phyloP scores from a whole-genome alignment of 2,797 vertebrate species.

The Phoeniculus purpureus region DNA sequence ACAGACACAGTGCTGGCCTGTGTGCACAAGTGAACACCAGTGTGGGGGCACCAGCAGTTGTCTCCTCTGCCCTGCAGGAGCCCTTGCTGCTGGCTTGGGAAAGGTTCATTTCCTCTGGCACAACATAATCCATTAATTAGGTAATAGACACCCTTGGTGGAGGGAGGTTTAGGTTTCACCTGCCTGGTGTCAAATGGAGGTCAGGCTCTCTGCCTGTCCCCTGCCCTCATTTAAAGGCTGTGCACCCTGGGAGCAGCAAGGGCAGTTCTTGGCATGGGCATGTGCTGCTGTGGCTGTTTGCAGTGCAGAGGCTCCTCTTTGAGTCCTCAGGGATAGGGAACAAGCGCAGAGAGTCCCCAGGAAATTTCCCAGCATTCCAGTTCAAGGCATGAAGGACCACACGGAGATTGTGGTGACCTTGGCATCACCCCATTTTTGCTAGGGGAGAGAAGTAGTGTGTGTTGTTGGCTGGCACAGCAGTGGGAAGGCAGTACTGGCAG shows the following conservation, averaged over 20 bases:
- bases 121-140: constrained; percentile 1
- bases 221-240: neutral
- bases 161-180: constrained; percentile 39
- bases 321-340: neutral
- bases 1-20: neutral
- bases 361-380: neutral
- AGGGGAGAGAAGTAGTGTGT: neutral
- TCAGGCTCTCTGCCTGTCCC: neutral
- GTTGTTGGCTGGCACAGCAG: neutral
- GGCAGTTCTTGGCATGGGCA: neutral
- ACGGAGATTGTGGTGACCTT: neutral
- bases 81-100: neutral
- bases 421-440: neutral
- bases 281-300: neutral
- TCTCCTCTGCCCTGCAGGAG: neutral
- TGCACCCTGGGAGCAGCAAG: accelerated
- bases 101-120: neutral
- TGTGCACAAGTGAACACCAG: neutral
- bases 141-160: neutral
- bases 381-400: neutral
- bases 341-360: neutral
- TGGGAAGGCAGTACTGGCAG: accelerated
- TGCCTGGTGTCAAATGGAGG: neutral
- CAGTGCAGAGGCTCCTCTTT: neutral
- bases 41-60: accelerated